A percentile compares a stretch with the other conserved stretches of the same genome.
Evolutionary conservation across 2,113 vertebrate species (phyloP).

Genomic region (Globicephala melas): DNA sequence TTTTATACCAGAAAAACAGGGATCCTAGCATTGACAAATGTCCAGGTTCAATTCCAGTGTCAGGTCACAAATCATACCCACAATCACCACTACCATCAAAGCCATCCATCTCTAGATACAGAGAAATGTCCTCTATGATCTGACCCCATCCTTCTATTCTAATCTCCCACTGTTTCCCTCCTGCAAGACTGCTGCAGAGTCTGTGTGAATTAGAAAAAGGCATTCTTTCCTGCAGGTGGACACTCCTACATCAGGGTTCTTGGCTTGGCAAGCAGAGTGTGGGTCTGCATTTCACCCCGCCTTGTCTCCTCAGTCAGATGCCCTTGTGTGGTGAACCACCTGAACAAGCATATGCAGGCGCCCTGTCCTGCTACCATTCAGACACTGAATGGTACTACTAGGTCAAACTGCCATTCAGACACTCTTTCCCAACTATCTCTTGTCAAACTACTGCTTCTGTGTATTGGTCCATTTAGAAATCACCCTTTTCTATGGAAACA

Average conservation of each 20-base stretch:
- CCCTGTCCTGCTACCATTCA: not conserved
- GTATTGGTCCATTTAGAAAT: not conserved
- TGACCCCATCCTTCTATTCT: not conserved
- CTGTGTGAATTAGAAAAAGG: not conserved
- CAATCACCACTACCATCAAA: not conserved
- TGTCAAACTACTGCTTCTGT: not conserved
- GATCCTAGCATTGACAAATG: not conserved
- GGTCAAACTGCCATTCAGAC: not conserved
- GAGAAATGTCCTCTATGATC: not conserved
- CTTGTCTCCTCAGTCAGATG: not conserved
- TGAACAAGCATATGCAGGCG: not conserved
- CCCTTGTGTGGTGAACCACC: not conserved
- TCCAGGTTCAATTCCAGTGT: not conserved
- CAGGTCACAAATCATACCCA: not conserved
- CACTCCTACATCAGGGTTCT: not conserved
- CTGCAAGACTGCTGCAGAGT: not conserved
- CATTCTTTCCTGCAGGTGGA: not conserved
- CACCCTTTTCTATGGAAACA: not conserved
- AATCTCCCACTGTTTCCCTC: not conserved
- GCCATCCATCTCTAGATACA: not conserved
- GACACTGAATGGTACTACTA: not conserved
- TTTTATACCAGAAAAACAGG: constrained; percentile 32
- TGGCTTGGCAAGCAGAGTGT: not conserved
- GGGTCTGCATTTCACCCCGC: not conserved
- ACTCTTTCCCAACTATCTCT: not conserved